These are phyloP conservation scores for Rhabdomys pumilio DNA, from an alignment of 2,797 vertebrate genomes.

Conservation along the genomic window DNA sequence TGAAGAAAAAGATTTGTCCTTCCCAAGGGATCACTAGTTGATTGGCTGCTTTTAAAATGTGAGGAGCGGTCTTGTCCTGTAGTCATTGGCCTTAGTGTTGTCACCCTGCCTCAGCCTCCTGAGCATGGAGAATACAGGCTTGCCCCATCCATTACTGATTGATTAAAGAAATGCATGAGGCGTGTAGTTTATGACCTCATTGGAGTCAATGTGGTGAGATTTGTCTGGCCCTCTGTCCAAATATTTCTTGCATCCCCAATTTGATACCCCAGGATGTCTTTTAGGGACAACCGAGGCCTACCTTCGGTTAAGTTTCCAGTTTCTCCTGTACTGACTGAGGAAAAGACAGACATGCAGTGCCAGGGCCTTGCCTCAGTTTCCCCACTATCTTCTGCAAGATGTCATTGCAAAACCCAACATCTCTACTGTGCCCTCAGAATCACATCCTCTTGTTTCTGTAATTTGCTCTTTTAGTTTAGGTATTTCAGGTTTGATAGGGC, in stretches of 20 bases:
- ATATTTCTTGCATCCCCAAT: background rate
- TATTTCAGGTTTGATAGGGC: background rate
- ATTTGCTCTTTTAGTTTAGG: background rate
- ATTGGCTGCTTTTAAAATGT: background rate
- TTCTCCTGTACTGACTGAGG: background rate
- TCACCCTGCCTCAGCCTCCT: background rate
- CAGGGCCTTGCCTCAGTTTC: background rate
- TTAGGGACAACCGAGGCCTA: background rate
- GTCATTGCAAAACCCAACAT: background rate
- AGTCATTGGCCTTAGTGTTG: too few species aligned
- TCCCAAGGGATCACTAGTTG: background rate
- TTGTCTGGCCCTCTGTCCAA: background rate
- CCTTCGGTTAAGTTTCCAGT: background rate
- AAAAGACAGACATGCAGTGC: background rate
- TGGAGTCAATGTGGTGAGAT: background rate
- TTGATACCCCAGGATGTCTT: background rate
- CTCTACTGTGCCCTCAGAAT: background rate
- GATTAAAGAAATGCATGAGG: background rate
- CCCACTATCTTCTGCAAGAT: background rate
- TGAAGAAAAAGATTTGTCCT: background rate
- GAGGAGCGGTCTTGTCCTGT: background rate
- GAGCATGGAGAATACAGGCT: background rate
- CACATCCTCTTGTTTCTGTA: background rate
- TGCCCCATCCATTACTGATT: background rate
- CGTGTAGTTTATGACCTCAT: background rate